A percentile compares a stretch with the other conserved stretches of the same genome.
phyloP scores from a whole-genome alignment of 2,113 vertebrate genomes.

The Lagenorhynchus albirostris region DNA sequence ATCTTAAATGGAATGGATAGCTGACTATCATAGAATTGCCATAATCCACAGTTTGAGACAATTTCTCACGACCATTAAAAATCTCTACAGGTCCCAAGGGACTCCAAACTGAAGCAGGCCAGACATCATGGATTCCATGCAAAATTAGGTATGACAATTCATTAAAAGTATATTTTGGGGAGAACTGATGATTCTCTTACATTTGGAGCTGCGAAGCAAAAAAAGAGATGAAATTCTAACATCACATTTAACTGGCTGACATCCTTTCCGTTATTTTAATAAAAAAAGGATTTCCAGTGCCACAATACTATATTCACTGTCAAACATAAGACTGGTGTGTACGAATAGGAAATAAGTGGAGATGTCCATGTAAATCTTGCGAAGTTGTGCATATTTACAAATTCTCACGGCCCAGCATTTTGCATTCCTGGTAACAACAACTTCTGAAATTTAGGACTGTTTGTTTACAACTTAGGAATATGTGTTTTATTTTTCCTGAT shows the following conservation, averaged over 20 bases:
- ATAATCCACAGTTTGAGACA: slow-evolving; percentile 38
- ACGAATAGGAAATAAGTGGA: not conserved
- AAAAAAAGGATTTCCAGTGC: slow-evolving; percentile 56
- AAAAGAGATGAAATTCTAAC: slow-evolving; percentile 44
- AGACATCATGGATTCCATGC: slow-evolving; percentile 41
- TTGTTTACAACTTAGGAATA: slow-evolving; percentile 48
- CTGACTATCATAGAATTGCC: not conserved
- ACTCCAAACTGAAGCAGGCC: slow-evolving; percentile 4
- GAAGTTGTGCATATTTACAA: not conserved
- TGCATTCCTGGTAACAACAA: slow-evolving; percentile 18
- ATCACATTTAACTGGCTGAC: slow-evolving; percentile 53
- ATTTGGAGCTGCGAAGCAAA: slow-evolving; percentile 52
- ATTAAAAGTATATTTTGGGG: slow-evolving; percentile 51
- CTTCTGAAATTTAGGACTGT: slow-evolving; percentile 29
- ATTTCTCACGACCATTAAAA: slow-evolving; percentile 70
- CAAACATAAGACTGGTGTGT: not conserved
- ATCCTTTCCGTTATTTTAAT: slow-evolving; percentile 37
- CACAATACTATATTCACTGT: slow-evolving; percentile 26
- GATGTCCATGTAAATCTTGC: not conserved
- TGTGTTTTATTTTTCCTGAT: slow-evolving; percentile 33
- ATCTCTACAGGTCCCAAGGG: slow-evolving; percentile 36
- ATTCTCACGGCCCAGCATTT: not conserved
- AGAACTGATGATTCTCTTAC: slow-evolving; percentile 46
- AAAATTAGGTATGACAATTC: slow-evolving; percentile 69
- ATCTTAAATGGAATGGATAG: slow-evolving; percentile 46